Conservation (phyloP, 2,113 vertebrate species). For the Catharus fuscescens region DNA sequence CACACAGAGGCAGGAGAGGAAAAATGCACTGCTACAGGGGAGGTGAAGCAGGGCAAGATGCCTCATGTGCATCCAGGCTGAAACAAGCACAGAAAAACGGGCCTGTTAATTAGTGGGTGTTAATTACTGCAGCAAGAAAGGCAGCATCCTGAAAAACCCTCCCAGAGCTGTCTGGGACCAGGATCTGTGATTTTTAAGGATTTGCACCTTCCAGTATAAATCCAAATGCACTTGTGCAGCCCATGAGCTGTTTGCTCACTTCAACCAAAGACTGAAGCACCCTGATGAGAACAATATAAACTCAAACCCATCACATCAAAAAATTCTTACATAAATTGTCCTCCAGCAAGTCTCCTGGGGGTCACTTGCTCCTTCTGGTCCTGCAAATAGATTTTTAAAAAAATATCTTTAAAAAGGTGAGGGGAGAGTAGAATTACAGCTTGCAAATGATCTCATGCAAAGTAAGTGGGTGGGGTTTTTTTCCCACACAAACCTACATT, state of each 20-base stretch:
- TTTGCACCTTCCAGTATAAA: neutral
- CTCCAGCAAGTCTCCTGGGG: constrained; percentile 77
- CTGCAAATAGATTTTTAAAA: constrained; percentile 43
- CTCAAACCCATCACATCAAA: neutral
- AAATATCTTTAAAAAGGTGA: neutral
- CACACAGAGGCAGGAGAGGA: too few relatives aligned
- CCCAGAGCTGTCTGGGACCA: neutral
- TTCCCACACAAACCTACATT: constrained; percentile 37
- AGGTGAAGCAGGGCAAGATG: neutral
- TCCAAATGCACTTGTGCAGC: neutral
- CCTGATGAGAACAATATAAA: neutral
- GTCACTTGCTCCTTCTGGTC: constrained; percentile 77
- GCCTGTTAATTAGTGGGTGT: neutral
- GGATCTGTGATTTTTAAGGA: neutral
- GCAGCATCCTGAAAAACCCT: neutral
- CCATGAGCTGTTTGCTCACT: neutral
- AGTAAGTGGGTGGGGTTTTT: neutral
- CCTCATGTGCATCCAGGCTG: neutral
- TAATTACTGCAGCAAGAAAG: neutral
- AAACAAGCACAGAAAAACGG: neutral
- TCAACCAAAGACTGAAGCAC: neutral
- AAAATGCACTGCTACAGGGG: neutral
- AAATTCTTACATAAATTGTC: constrained; percentile 76
- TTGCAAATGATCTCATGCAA: neutral
- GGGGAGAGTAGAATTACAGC: neutral